Evolutionary conservation across 1,140 invertebrate species (phyloP), one percentile per base, ranked within the genome.

Genomic region (Ostrea denselamellosa): DNA sequence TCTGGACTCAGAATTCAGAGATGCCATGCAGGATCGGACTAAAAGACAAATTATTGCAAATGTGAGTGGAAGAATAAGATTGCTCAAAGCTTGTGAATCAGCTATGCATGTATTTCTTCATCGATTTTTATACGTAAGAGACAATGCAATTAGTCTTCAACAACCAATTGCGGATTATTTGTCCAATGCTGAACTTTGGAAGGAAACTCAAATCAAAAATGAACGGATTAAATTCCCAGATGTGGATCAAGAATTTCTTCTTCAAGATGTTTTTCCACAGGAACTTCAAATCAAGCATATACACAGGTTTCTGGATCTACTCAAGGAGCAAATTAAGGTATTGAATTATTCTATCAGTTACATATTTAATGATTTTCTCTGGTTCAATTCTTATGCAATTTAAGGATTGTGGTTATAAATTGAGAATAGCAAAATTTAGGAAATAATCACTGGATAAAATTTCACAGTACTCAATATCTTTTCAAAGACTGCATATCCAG

Each of bases 71-170:
- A 12, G 77, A 28, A 71, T 85, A 4, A 84, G 12, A 53, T 28
- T 85, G 17, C 22, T 89, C 22, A 85, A 81, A 52, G 86, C 84
- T 77, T 56, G 86, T 9, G 56, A 81, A 17, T 65, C 54, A 22
- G 56, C 83, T 1, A 58, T 89, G 28, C 56, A 86, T 25, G 65
- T 89, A 5, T 89, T 89, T 87, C 62, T 89, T 19, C 88, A 89
- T 53, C 82, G 88, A 54, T 77, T 56, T 81, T 53, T 89, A 22
- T 68, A 85, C 17, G 8, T 51, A 44, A 44, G 77, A 12, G 58
- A 81, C 12, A 87, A 28, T 0, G 81, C 56, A 58, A 56, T 89
- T 25, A 62, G 53, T 44, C n/a, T 51, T 8, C 25, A 87, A 12
- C 88, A 85, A 44, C 54, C 88, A 8, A 82, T 89, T 19, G 56